Percentiles rank a stretch among this genome's conserved stretches.
Conservation (phyloP, 2,797 vertebrate genomes). For the Oreonectes daqikongensis region DNA sequence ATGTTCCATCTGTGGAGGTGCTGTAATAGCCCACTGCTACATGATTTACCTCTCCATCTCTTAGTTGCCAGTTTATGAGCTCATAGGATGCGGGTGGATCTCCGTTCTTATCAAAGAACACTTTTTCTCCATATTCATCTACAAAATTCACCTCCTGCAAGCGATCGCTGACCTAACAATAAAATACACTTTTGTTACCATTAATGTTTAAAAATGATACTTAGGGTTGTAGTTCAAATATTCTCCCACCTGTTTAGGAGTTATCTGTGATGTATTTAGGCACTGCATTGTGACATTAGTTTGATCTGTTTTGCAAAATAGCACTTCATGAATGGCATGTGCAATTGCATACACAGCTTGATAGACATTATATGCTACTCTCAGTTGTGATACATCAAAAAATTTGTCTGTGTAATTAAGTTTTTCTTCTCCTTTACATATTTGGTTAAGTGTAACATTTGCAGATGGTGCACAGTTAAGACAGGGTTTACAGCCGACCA, state of each 20-base stretch:
- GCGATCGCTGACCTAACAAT: constrained; percentile 65
- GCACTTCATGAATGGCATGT: constrained; percentile 72
- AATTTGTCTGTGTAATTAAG: constrained; percentile 65
- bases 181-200: background rate
- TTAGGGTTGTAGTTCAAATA: background rate
- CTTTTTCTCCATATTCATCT: constrained; percentile 68
- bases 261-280: constrained; percentile 66
- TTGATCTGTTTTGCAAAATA: constrained; percentile 65
- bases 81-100: constrained; percentile 76
- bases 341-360: constrained; percentile 79
- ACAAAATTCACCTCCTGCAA: constrained; percentile 69
- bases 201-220: background rate
- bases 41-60: constrained; percentile 72
- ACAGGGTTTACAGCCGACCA: constrained; percentile 69
- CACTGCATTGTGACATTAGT: constrained; percentile 52
- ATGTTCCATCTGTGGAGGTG: constrained; percentile 54
- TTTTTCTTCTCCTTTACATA: constrained; percentile 71
- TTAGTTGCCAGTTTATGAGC: constrained; percentile 79
- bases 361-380: constrained; percentile 78
- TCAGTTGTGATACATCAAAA: constrained; percentile 75
- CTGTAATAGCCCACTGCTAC: constrained; percentile 72
- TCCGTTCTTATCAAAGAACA: constrained; percentile 76
- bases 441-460: constrained; percentile 16
- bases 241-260: constrained; percentile 65
- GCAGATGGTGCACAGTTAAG: constrained; percentile 13